These are phyloP conservation scores for Graptemys geographica DNA, from an alignment of 2,797 vertebrate species.

Conservation along the genomic window DNA sequence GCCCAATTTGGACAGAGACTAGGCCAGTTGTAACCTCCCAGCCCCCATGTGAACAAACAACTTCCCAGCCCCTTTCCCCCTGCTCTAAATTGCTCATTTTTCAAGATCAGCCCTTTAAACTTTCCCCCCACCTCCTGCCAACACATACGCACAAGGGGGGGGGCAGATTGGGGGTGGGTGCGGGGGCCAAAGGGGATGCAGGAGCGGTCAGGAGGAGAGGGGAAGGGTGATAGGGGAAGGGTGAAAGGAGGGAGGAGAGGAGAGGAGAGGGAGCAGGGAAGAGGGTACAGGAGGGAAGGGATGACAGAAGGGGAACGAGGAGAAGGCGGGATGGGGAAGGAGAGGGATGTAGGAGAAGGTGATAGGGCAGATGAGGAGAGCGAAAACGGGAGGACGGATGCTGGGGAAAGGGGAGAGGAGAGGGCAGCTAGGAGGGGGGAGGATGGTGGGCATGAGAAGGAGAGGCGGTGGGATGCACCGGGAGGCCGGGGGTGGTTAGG, in stretches of 20 bases:
- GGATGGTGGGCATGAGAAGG: neutral
- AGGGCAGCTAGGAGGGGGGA: neutral
- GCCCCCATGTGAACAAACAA: neutral
- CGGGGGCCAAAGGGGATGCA: neutral
- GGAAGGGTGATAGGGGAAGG: rapidly evolving
- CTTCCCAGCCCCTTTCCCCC: neutral
- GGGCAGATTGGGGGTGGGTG: too few relatives aligned
- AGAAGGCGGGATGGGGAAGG: neutral
- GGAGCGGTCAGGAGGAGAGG: neutral
- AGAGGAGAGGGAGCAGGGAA: neutral
- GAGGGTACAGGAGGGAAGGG: neutral
- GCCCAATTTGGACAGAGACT: neutral
- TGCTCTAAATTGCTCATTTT: neutral
- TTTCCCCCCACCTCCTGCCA: neutral
- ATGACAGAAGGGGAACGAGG: neutral
- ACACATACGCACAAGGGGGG: neutral
- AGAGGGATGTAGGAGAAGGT: neutral
- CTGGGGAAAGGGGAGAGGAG: neutral
- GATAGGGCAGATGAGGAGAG: neutral
- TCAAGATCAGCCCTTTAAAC: neutral
- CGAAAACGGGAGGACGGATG: neutral
- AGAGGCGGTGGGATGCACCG: neutral
- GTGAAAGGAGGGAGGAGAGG: neutral
- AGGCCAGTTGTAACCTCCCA: neutral
- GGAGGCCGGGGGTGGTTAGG: neutral